Evolutionary conservation across 2,888 invertebrate species (phyloP).

Genomic region (Atethmia centrago): DNA sequence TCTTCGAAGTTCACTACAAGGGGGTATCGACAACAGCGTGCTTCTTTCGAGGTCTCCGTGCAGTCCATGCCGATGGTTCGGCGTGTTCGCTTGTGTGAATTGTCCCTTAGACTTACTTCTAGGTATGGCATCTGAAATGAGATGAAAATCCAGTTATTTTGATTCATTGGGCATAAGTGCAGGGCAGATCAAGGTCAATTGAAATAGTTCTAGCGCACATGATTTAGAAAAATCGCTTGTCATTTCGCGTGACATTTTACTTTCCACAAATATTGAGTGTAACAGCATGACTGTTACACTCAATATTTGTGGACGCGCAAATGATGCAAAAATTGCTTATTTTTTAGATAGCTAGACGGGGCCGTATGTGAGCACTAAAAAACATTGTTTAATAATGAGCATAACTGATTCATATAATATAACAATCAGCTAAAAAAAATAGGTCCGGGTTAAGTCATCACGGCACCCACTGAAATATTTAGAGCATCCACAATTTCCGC

Average conservation of each 20-base stretch:
- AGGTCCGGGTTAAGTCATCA: constrained; percentile 12
- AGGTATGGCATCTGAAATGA: constrained; percentile 88
- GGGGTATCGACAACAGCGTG: constrained; percentile 98
- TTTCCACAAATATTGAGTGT: background rate
- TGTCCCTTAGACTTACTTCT: constrained; percentile 88
- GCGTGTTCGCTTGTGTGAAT: constrained; percentile 92
- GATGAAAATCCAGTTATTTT: constrained; percentile 1
- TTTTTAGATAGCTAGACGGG: background rate
- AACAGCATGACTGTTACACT: background rate
- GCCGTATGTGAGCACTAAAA: background rate
- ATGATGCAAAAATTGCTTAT: background rate
- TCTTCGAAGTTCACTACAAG: constrained; percentile 97
- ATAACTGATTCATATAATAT: background rate
- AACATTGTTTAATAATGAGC: background rate
- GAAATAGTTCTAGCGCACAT: background rate
- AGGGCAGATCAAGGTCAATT: background rate
- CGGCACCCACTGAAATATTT: background rate
- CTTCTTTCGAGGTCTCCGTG: constrained; percentile 94
- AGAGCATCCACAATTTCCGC: background rate
- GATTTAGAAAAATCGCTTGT: background rate
- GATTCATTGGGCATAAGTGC: background rate
- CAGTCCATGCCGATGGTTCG: constrained; percentile 96
- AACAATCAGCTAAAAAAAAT: background rate
- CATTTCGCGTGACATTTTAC: background rate
- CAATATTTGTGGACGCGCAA: too few relatives aligned